Evolutionary conservation across 37 sponge, comb jelly and placozoan species (phyloP).

Genomic region (Petrosia ficiformis): DNA sequence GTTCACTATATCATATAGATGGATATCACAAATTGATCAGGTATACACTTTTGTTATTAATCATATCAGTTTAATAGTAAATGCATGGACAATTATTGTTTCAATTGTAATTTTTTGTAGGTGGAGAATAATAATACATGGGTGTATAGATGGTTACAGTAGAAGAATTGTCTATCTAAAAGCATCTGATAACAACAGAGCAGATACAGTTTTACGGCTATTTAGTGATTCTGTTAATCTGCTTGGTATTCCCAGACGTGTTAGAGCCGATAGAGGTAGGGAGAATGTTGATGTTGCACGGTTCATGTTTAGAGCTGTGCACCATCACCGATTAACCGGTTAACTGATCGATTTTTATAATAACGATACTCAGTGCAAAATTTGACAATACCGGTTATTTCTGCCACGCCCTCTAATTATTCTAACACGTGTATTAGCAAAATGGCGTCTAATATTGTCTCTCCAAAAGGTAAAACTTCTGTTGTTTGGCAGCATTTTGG

Average conservation of each 20-base stretch:
- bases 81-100: no score
- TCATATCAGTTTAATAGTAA: neutral
- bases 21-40: slow-evolving; percentile 61
- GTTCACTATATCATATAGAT: slow-evolving; percentile 49
- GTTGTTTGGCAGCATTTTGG: no score
- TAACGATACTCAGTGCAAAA: no score
- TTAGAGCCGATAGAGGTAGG: slow-evolving; percentile 49
- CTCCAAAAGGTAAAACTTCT: no score
- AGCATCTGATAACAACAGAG: slow-evolving; percentile 31
- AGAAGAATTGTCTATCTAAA: slow-evolving; percentile 28
- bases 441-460: no score
- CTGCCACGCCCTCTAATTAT: no score
- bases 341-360: no score
- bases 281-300: slow-evolving; percentile 47
- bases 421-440: no score
- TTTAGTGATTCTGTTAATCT: slow-evolving; percentile 17
- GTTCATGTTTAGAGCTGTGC: no score
- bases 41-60: neutral
- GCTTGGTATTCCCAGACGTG: slow-evolving; percentile 46
- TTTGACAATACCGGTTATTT: no score
- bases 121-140: slow-evolving; percentile 65
- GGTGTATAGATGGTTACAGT: slow-evolving; percentile 54
- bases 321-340: no score
- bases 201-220: slow-evolving; percentile 31
- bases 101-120: slow-evolving; percentile 5